Base-by-base conservation (phyloP, 1,140 invertebrate species). In the Microvelia longipes region DNA sequence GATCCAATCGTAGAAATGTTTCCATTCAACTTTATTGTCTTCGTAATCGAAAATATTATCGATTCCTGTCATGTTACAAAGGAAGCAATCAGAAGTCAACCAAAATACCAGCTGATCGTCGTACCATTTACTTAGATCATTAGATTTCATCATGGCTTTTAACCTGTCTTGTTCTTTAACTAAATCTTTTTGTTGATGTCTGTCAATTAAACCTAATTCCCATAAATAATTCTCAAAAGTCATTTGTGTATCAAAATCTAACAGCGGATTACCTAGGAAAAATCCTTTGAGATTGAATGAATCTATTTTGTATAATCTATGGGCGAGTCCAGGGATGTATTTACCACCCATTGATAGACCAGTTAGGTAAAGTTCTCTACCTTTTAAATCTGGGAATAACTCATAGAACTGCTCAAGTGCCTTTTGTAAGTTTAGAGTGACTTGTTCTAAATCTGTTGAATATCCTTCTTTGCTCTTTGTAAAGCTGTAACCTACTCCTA, bases 331-430 rank as follows among this genome's bases (percentile, higher is more conserved):
- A 25, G 62, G 15, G 5, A 26, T 24, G 25, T 64, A 26, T 76
- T 89, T 89, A 1, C 91, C 92, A 14, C 84, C 92, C 79, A 94
- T 94, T 15, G 91, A 93, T 80, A 94, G 91, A 0, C 92, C 92
- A 0, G 89, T 88, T 0, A 93, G 84, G 80, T 85, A 92, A 74
- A 92, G 91, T 29, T 86, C 84, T 71, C 85, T 88, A 0, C 76
- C 73, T 72, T 83, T 83, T 5, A 86, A 76, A 73, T 89, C 84
- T 1, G 86, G 85, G 74, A 91, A 92, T 0, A 92, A 75, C 69
- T 85, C 78, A 75, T 90, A 90, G 73, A 91, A 88, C 75, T 92
- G 89, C 2, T 65, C 27, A 5, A 74, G 27, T 1, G 71, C 71
- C 35, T 69, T 50, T 35, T 72, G 67, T 63, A 74, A 50, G 67